Evolutionary conservation across 2,888 invertebrate genomes (phyloP).

Genomic region (Acanthococcus lagerstroemiae): DNA sequence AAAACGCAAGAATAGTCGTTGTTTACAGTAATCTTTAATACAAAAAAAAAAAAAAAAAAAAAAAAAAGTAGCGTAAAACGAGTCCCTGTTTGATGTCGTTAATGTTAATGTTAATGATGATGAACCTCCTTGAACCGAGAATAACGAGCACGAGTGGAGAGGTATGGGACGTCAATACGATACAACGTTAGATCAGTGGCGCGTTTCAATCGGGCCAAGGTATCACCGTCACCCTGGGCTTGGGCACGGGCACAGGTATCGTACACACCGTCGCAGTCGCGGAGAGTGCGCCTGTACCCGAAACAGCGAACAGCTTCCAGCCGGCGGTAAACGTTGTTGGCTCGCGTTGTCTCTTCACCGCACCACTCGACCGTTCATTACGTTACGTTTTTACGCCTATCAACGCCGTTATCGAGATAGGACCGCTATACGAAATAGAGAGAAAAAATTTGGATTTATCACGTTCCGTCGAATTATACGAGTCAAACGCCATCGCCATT

Average conservation of each 20-base stretch:
- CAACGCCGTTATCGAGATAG: too few relatives aligned
- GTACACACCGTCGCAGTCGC: too few relatives aligned
- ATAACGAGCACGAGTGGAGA: not conserved
- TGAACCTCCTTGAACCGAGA: constrained; percentile 29
- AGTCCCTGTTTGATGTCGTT: constrained; percentile 19
- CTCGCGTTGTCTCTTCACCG: too few relatives aligned
- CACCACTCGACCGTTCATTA: too few relatives aligned
- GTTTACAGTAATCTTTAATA: not conserved
- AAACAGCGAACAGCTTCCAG: not conserved
- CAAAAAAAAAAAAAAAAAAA: not conserved
- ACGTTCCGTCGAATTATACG: too few relatives aligned
- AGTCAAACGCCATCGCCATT: too few relatives aligned
- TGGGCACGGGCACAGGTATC: constrained; percentile 17
- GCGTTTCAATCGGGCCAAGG: constrained; percentile 31
- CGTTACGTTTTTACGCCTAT: too few relatives aligned
- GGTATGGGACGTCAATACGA: not conserved
- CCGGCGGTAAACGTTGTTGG: too few relatives aligned
- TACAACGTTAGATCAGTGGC: constrained; percentile 28
- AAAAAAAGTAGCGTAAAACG: not conserved
- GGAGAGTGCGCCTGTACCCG: too few relatives aligned
- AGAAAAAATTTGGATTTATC: too few relatives aligned
- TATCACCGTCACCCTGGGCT: constrained; percentile 30
- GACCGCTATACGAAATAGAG: too few relatives aligned
- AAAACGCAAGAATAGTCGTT: too few relatives aligned
- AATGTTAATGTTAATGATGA: constrained; percentile 31